Evolutionary conservation across 2,797 vertebrate genomes (phyloP), one percentile per base, ranked within the genome.

Genomic region (Apodemus agrarius): DNA sequence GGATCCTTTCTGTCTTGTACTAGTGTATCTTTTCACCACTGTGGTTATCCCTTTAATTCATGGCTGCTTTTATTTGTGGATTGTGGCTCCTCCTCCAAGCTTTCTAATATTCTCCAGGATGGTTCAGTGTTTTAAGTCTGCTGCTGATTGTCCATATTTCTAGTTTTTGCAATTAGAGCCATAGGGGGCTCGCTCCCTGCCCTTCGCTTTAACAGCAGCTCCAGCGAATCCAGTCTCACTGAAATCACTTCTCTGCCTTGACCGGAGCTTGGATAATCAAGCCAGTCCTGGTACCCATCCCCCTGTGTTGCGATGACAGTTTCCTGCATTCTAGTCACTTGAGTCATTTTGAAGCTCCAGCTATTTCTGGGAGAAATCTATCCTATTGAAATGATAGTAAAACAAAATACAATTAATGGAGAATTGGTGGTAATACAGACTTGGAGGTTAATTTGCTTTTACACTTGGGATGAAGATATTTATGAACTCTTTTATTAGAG

Each of bases 11-110:
- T 97, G 95, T 88, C 85, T 97, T 96, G 93, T 93, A 93, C 96
- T 97, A 80, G 78, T 96, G 96, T 98, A 97, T 97, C 98, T 97
- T 98, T 98, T 94, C 96, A 96, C 98, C 95, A 92, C 96, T 97
- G 97, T 98, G 97, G 98, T 98, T 97, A 98, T 97, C 83, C 96
- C 96, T 97, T 98, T 98, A 98, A 97, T 95, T 98, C 96, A 52
- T 79, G 7, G 67, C 90, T 95, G 98, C 97, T 98, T 97, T 97
- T 98, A 98, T 98, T 98, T 98, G 97, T 98, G 97, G 98, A 95
- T 83, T 93, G 75, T 91, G 97, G 96, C 97, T 98, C 97, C 97
- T 98, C 96, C 97, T 96, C 95, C 26, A 74, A 96, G 49, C 92
- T 96, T 97, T 91, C 97, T 95, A 90, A 96, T 95, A 85, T 96